Evolutionary conservation across 2,888 invertebrate species (phyloP).

Genomic region (Augochlorella aurata): DNA sequence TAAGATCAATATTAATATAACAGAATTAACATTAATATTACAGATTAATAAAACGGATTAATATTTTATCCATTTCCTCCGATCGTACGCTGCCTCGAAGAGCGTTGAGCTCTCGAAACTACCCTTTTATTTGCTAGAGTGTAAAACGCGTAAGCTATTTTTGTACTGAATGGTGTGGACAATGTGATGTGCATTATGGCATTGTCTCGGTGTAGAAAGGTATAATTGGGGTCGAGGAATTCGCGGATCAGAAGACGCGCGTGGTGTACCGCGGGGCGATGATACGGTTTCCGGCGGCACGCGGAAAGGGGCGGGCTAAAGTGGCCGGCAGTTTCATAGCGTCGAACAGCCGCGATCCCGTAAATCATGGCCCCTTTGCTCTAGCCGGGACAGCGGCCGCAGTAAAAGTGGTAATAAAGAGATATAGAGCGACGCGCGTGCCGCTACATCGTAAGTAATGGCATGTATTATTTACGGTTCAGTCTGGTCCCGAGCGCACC

Average conservation of each 20-base stretch:
- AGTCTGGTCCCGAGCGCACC: neutral
- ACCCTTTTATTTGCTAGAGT: too few relatives aligned
- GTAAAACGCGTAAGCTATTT: too few relatives aligned
- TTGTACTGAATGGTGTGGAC: too few relatives aligned
- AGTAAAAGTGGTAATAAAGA: slow-evolving; percentile 60
- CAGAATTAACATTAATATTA: too few relatives aligned
- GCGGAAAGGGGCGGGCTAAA: slow-evolving; percentile 8
- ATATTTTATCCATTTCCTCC: too few relatives aligned
- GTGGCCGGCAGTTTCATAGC: slow-evolving; percentile 4
- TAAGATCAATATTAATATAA: too few relatives aligned
- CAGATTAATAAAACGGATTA: too few relatives aligned
- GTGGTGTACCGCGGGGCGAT: neutral
- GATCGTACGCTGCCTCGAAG: too few relatives aligned
- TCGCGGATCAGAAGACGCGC: neutral
- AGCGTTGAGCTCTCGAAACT: too few relatives aligned
- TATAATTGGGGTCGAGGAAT: neutral
- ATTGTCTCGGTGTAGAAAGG: too few relatives aligned
- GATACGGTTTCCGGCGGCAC: neutral
- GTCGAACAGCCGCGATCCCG: slow-evolving; percentile 26
- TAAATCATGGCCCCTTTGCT: slow-evolving; percentile 46
- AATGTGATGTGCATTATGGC: too few relatives aligned
- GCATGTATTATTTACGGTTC: slow-evolving; percentile 46
- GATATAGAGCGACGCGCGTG: slow-evolving; percentile 39
- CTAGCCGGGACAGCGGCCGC: slow-evolving; percentile 17
- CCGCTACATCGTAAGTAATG: slow-evolving; percentile 22